phyloP scores from a whole-genome alignment of 1,140 invertebrate species.

The Bombus sylvicola region DNA sequence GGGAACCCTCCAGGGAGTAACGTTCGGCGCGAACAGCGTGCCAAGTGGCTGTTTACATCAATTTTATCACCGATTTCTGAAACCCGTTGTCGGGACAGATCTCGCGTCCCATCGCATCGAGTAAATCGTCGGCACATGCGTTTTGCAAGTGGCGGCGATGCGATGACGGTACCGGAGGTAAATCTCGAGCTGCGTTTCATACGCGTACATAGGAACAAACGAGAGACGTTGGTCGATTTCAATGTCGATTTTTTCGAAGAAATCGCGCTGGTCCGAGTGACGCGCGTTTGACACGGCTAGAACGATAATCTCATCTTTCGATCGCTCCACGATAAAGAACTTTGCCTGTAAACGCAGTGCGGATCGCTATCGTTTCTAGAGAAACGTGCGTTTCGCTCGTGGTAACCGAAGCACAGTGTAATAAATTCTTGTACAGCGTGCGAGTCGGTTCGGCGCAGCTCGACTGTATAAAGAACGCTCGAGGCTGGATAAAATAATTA shows the following conservation, averaged over 20 bases:
- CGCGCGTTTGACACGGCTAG: background rate
- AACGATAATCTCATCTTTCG: background rate
- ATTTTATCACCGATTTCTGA: constrained; percentile 81
- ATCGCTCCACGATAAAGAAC: background rate
- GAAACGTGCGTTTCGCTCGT: background rate
- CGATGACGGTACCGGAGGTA: too few relatives aligned
- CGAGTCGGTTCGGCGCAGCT: too few relatives aligned
- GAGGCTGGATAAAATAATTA: constrained; percentile 9
- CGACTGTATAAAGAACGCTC: background rate
- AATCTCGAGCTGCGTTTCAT: background rate
- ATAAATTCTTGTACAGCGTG: background rate
- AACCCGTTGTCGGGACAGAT: constrained; percentile 68
- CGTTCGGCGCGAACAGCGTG: constrained; percentile 67
- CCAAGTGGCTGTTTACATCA: constrained; percentile 81
- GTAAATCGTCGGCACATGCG: background rate
- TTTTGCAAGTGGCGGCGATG: background rate
- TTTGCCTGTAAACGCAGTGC: background rate
- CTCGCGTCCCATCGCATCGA: constrained; percentile 37
- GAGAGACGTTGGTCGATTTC: background rate
- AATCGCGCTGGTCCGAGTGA: background rate
- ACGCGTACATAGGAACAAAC: too few relatives aligned
- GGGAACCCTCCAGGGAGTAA: constrained; percentile 62
- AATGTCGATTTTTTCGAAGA: background rate
- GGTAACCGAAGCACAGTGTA: background rate
- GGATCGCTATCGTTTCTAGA: too few relatives aligned